These are phyloP conservation scores for Halichoeres trimaculatus DNA, from an alignment of 2,113 vertebrate species.

Conservation along the genomic window DNA sequence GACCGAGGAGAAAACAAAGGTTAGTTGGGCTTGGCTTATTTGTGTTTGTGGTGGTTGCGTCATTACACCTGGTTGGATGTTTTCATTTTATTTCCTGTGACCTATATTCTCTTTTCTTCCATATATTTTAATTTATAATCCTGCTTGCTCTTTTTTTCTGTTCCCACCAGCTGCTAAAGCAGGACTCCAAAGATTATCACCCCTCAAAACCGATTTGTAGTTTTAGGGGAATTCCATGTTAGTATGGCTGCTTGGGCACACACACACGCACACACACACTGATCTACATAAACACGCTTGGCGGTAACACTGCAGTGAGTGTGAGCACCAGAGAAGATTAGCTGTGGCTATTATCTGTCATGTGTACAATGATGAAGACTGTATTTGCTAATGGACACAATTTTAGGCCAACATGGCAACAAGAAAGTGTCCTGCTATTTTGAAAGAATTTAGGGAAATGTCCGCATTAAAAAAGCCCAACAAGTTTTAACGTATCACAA, in stretches of 20 bases:
- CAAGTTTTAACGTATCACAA: not conserved
- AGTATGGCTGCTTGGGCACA: not conserved
- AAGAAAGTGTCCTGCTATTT: not conserved
- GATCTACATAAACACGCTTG: conserved; percentile 47
- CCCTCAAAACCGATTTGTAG: conserved; percentile 29
- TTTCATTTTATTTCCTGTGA: not conserved
- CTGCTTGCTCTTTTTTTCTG: not conserved
- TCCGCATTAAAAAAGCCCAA: not conserved
- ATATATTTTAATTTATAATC: not conserved
- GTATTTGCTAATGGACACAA: conserved; percentile 8
- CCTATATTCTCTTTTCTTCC: not conserved
- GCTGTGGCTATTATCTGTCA: conserved; percentile 57
- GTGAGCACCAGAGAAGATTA: conserved; percentile 68
- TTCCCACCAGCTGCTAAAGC: conserved; percentile 13
- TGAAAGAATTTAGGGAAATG: not conserved
- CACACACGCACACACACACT: not conserved
- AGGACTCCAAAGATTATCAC: conserved; percentile 12
- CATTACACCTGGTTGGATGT: not conserved
- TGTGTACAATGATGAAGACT: conserved; percentile 20
- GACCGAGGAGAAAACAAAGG: conserved; percentile 68
- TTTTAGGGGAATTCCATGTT: conserved; percentile 68
- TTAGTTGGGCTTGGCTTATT: conserved; percentile 58
- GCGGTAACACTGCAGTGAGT: conserved; percentile 41
- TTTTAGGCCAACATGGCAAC: not conserved
- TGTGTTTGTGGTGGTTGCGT: conserved; percentile 18